Conservation (phyloP, 2,888 invertebrate species). For the Ferrisia virgata region DNA sequence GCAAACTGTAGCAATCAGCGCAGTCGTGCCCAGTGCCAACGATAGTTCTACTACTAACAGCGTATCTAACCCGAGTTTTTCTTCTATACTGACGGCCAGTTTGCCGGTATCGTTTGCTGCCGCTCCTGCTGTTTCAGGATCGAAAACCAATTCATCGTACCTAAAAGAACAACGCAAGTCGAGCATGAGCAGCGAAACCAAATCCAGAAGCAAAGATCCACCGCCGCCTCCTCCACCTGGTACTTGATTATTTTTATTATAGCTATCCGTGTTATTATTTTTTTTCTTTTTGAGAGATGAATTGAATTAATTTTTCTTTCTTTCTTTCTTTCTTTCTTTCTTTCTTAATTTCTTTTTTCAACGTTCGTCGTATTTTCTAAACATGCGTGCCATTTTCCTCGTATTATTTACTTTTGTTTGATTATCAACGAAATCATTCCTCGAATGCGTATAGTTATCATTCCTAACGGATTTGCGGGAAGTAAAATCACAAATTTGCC, state of each 20-base stretch:
- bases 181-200: not conserved
- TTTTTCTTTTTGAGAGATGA: not conserved
- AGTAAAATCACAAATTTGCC: slow-evolving; percentile 40
- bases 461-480: not conserved
- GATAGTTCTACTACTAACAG: not conserved
- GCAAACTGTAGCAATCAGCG: not conserved
- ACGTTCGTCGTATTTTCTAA: not conserved
- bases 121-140: slow-evolving; percentile 35
- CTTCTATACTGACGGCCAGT: slow-evolving; percentile 29
- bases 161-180: not conserved
- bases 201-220: not conserved
- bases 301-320: not conserved
- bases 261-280: not conserved
- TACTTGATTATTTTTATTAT: not conserved
- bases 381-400: not conserved
- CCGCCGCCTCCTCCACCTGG: not conserved
- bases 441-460: not conserved
- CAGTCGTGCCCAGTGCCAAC: not conserved
- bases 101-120: slow-evolving; percentile 39
- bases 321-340: not conserved
- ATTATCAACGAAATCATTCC: not conserved
- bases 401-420: not conserved
- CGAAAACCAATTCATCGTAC: not conserved
- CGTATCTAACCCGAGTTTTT: not conserved
- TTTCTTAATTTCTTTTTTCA: not conserved